Conservation (phyloP, 2,888 invertebrate genomes). For the Acronicta alni region DNA sequence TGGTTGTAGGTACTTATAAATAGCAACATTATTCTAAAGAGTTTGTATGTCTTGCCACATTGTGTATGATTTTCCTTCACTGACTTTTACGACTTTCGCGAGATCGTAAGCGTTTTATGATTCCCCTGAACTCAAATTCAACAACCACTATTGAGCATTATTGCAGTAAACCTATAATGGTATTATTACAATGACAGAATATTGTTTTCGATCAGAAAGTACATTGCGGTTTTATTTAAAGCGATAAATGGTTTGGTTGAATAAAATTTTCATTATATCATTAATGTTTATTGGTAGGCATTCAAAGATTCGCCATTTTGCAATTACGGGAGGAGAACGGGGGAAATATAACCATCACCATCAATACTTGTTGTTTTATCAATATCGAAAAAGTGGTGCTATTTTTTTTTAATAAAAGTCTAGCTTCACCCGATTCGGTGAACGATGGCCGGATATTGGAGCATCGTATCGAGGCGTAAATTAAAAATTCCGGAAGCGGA, state of each 20-base stretch:
- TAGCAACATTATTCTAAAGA: constrained; percentile 6
- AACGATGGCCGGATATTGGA: constrained; percentile 72
- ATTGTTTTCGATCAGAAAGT: constrained; percentile 2
- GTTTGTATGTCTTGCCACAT: background rate
- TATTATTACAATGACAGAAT: constrained; percentile 13
- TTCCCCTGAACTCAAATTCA: constrained; percentile 22
- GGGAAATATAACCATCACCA: constrained; percentile 40
- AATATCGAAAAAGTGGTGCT: constrained; percentile 44
- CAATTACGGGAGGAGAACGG: constrained; percentile 11
- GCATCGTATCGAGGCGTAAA: constrained; percentile 67
- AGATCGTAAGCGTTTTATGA: constrained; percentile 35
- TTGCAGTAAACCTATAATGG: constrained; percentile 13
- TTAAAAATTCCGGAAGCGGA: constrained; percentile 72
- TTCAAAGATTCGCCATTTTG: constrained; percentile 8
- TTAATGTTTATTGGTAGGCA: background rate
- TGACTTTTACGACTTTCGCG: constrained; percentile 44
- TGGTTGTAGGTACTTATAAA: constrained; percentile 1
- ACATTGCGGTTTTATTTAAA: constrained; percentile 13
- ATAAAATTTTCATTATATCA: constrained; percentile 2
- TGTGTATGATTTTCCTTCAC: constrained; percentile 26
- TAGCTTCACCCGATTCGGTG: constrained; percentile 48
- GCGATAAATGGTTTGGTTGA: constrained; percentile 8
- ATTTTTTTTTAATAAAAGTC: constrained; percentile 45
- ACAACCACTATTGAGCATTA: constrained; percentile 19
- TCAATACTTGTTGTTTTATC: constrained; percentile 51